phyloP scores from a whole-genome alignment of 2,888 invertebrate genomes.

The Pediacus dermestoides region DNA sequence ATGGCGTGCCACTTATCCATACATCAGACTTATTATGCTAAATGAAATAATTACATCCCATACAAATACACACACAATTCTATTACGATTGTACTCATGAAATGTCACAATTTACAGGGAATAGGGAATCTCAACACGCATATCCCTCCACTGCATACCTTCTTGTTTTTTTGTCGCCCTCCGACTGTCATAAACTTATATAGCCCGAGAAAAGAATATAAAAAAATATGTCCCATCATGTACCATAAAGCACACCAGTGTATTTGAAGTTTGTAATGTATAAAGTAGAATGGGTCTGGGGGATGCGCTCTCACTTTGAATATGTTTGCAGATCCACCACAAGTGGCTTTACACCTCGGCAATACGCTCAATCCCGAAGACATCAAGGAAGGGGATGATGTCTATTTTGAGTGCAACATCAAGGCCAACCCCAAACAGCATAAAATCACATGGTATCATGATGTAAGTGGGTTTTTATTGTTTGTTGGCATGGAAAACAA shows the following conservation, averaged over 20 bases:
- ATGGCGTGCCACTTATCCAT: slow-evolving; percentile 24
- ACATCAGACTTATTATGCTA: slow-evolving; percentile 26
- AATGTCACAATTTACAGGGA: slow-evolving; percentile 16
- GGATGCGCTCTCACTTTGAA: too few species aligned
- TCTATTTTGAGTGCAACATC: slow-evolving; percentile 77
- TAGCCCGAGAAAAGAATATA: too few species aligned
- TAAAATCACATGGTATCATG: slow-evolving; percentile 74
- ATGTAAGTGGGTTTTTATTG: slow-evolving; percentile 56
- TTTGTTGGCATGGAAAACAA: too few species aligned
- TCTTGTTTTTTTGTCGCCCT: too few species aligned
- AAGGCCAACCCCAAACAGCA: slow-evolving; percentile 72
- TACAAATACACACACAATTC: slow-evolving; percentile 18
- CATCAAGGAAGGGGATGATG: slow-evolving; percentile 77
- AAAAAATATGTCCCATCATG: too few species aligned
- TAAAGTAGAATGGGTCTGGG: too few species aligned
- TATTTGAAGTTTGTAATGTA: too few species aligned
- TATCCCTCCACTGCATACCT: too few species aligned
- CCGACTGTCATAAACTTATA: too few species aligned
- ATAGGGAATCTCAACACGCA: slow-evolving; percentile 18
- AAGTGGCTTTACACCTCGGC: slow-evolving; percentile 67
- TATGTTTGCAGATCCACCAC: slow-evolving; percentile 64
- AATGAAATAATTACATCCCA: slow-evolving; percentile 29
- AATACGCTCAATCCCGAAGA: slow-evolving; percentile 71
- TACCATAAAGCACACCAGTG: too few species aligned
- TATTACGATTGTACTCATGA: slow-evolving; percentile 20